Conservation (phyloP, 2,113 vertebrate species). For the Chionis minor region DNA sequence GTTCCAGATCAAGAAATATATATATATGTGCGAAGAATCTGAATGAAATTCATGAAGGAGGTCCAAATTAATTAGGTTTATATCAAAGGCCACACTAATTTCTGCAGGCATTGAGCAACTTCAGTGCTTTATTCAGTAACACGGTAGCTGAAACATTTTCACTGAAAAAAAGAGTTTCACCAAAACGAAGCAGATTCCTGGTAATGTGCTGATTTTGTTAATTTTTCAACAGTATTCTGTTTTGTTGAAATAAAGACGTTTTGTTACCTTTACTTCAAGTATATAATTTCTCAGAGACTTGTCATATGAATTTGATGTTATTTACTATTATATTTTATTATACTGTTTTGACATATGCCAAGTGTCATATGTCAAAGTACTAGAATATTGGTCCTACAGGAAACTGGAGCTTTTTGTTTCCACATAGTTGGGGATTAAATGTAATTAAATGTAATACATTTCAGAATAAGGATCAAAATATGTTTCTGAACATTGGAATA, state of each 20-base stretch:
- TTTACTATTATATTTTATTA: neutral
- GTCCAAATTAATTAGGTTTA: neutral
- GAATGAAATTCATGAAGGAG: neutral
- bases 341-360: neutral
- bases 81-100: neutral
- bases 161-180: neutral
- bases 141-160: accelerated
- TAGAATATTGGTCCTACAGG: neutral
- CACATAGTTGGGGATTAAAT: neutral
- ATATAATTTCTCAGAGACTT: neutral
- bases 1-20: conserved; percentile 8
- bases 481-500: neutral
- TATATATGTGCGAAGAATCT: neutral
- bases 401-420: neutral
- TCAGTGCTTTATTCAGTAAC: neutral
- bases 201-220: neutral
- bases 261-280: neutral
- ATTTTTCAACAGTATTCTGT: neutral
- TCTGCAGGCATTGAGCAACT: neutral
- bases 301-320: neutral
- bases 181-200: neutral
- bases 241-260: neutral
- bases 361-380: neutral
- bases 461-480: neutral
- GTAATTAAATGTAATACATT: neutral